Base-by-base conservation (phyloP, 2,888 invertebrate genomes). In the Eupithecia tripunctaria region DNA sequence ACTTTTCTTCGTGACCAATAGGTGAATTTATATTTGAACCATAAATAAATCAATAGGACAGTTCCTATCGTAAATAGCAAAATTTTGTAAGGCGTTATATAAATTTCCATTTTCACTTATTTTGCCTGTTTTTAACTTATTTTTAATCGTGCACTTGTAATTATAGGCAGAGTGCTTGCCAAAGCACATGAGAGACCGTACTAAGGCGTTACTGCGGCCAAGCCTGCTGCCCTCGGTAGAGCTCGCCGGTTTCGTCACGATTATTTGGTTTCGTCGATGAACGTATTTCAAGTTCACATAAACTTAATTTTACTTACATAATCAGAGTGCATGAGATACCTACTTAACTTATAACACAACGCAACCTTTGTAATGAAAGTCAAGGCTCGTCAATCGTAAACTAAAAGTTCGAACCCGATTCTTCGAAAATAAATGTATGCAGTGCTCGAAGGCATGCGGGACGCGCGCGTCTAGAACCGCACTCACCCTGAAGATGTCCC, bases 1-100 rank as follows among this genome's bases (percentile, higher is more conserved):
- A 97, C 95, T 14, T 95, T 95, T 80, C 89, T 92, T 67, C 91
- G 92, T 51, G 93, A 87, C 97, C 97, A 97, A 82, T 96, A 96
- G 0, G 85, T 88, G 80, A 93, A 95, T 73, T 94, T 91, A 76
- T 93, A 89, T 82, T 88, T 89, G 82, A 91, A 91, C 90, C 90
- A 91, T 71, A 88, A 62, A 65, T 86, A 85, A 51, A 82, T 79
- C 51, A 90, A 79, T 70, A 88, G 72, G 47, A 86, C 75, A 68
- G 82, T 51, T n/a, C 83, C 77, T 64, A 81, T 74, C 47, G 80
- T 76, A 74, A 86, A 81, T 68, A 86, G 76, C 63, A 88, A 75
- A 75, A 78, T 81, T 79, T 85, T 81, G 18, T 78, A 78, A 67
- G 80, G 76, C 18, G 70, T 66, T 21, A 84, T 27, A 18, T 80